phyloP scores from a whole-genome alignment of 2,113 vertebrate genomes.

The Ginglymostoma cirratum region DNA sequence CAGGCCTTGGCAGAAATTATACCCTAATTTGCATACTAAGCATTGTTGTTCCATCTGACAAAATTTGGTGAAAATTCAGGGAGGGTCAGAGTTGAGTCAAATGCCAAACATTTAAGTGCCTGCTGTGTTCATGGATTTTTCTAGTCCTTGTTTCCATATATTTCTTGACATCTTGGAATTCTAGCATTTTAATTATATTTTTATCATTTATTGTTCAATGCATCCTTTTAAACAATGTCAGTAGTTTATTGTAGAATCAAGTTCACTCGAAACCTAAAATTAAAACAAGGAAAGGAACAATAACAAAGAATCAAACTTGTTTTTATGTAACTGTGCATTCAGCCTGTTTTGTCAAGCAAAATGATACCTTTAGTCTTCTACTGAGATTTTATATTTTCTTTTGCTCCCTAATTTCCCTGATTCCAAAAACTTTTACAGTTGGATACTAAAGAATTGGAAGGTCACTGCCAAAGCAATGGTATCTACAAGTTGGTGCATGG shows the following conservation, averaged over 20 bases:
- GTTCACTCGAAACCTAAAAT: background rate
- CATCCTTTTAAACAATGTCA: background rate
- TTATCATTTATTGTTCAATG: background rate
- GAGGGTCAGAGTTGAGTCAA: background rate
- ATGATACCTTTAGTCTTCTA: background rate
- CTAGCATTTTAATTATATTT: background rate
- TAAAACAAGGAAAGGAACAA: background rate
- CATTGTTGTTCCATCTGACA: background rate
- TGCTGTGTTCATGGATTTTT: background rate
- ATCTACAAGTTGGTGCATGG: background rate
- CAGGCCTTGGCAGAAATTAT: no score
- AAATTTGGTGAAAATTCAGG: background rate
- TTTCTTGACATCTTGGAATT: background rate
- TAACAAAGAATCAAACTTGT: background rate
- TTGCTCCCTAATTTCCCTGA: background rate
- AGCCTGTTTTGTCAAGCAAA: background rate
- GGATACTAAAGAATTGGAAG: background rate
- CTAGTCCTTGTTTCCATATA: background rate
- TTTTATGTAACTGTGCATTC: background rate
- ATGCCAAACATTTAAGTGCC: background rate
- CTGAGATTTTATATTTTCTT: background rate
- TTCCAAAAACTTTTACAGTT: background rate
- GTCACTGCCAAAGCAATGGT: background rate
- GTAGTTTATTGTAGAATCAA: no score
- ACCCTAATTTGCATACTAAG: no score